Conservation (phyloP, 2,797 vertebrate species). For the Botia kubotai region DNA sequence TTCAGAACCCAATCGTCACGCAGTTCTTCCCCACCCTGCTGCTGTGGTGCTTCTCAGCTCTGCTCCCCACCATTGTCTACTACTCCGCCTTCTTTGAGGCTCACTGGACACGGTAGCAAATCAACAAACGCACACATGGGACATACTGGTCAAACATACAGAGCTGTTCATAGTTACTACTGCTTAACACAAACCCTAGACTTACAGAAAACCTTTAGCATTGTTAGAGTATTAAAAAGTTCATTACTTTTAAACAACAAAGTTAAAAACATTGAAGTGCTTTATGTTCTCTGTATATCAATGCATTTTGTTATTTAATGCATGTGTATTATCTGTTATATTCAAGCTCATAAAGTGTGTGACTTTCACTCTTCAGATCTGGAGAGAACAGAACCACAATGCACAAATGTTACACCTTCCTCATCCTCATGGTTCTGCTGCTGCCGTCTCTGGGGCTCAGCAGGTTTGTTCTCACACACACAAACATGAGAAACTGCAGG, state of each 20-base stretch:
- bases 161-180: no score
- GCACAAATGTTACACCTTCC: slow-evolving; percentile 99
- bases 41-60: slow-evolving; percentile 95
- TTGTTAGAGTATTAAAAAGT: no score
- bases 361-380: slow-evolving; percentile 78
- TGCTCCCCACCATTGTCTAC: slow-evolving; percentile 97
- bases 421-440: slow-evolving; percentile 98
- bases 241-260: no score
- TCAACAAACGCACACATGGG: no score
- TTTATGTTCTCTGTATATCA: no score
- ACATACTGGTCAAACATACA: background rate
- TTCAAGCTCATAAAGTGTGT: slow-evolving; percentile 6
- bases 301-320: no score
- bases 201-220: no score
- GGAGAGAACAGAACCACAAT: slow-evolving; percentile 97
- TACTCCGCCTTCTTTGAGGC: slow-evolving; percentile 97
- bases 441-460: slow-evolving; percentile 94
- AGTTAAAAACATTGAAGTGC: no score
- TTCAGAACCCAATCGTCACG: slow-evolving; percentile 95
- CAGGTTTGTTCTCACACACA: slow-evolving; percentile 79
- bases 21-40: slow-evolving; percentile 98
- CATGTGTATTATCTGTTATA: background rate
- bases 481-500: no score
- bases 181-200: no score
- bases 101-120: slow-evolving; percentile 92